phyloP scores from a whole-genome alignment of 2,113 vertebrate genomes.

The pig (Sus scrofa) region T2T-Sscrofa CM000817.6:165607001-165607500 shows the following conservation, averaged over 20 bases:
- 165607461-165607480: constrained; percentile 75
- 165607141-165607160: constrained; percentile 82
- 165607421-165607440: constrained; percentile 72
- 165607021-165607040: constrained; percentile 83
- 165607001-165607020: constrained; percentile 87
- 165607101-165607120: constrained; percentile 82
- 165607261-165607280: constrained; percentile 74
- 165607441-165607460: constrained; percentile 77
- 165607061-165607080: constrained; percentile 83
- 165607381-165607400: constrained; percentile 84
- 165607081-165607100: constrained; percentile 85
- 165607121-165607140: constrained; percentile 80
- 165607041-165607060: constrained; percentile 83
- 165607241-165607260: neutral
- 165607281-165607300: constrained; percentile 83
- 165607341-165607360: constrained; percentile 59
- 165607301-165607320: constrained; percentile 83
- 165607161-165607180: constrained; percentile 78
- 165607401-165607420: constrained; percentile 79
- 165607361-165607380: constrained; percentile 81
- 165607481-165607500: constrained; percentile 78
- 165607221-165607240: neutral
- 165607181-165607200: constrained; percentile 80
- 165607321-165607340: constrained; percentile 84
- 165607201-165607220: constrained; percentile 66